Conservation (phyloP, 2,888 invertebrate genomes). For the Epirrhoe alternata region DNA sequence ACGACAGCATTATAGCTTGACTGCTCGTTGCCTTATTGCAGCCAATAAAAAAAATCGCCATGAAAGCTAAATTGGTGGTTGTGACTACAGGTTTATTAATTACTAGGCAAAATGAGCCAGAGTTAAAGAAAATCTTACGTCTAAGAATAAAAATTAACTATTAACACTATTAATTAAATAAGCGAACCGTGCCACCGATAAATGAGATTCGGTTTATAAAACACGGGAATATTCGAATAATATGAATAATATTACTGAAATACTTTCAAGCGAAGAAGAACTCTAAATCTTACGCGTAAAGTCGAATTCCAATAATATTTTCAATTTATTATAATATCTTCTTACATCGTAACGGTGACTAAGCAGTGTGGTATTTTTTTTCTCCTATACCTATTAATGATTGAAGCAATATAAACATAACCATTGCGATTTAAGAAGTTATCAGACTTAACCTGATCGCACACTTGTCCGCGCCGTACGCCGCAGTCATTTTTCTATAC, state of each 20-base stretch:
- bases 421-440: constrained; percentile 22
- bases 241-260: constrained; percentile 43
- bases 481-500: too few relatives aligned
- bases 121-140: constrained; percentile 36
- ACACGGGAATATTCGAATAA: constrained; percentile 32
- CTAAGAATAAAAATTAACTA: constrained; percentile 35
- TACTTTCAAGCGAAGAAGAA: constrained; percentile 34
- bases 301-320: constrained; percentile 41
- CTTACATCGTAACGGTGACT: constrained; percentile 24
- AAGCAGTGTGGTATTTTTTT: constrained; percentile 18
- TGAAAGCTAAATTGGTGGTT: background rate
- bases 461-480: too few relatives aligned
- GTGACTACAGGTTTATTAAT: constrained; percentile 8
- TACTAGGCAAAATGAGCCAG: constrained; percentile 27
- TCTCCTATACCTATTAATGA: constrained; percentile 3
- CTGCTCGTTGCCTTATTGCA: too few relatives aligned
- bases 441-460: too few relatives aligned
- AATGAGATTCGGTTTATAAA: constrained; percentile 34
- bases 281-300: constrained; percentile 31
- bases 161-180: constrained; percentile 31
- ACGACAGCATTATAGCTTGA: too few relatives aligned
- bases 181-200: constrained; percentile 38
- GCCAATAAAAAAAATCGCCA: too few relatives aligned
- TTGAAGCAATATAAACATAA: constrained; percentile 19
- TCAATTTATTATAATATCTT: constrained; percentile 32